Conservation (phyloP, 2,797 vertebrate genomes). For the Myotis vivesi region DNA sequence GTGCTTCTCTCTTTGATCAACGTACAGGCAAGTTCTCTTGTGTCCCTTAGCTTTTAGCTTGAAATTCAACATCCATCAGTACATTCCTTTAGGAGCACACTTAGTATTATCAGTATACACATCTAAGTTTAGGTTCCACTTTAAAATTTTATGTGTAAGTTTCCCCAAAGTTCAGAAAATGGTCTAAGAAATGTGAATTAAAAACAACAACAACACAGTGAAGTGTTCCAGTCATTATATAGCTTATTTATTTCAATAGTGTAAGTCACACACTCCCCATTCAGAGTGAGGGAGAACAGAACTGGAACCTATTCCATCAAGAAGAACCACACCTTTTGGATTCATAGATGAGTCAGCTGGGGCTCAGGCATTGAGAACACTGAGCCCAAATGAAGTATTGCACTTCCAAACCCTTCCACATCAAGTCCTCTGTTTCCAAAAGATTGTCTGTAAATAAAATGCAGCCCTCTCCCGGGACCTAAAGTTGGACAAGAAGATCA, state of each 20-base stretch:
- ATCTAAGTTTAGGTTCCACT: background rate
- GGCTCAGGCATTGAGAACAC: background rate
- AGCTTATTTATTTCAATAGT: background rate
- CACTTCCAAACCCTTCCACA: background rate
- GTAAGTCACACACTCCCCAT: background rate
- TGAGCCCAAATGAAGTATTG: background rate
- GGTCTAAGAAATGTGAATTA: slow-evolving; percentile 6
- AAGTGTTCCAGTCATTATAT: background rate
- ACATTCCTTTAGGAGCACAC: background rate
- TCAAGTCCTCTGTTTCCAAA: background rate
- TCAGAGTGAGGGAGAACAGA: background rate
- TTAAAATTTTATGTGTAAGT: background rate
- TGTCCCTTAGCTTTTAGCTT: background rate
- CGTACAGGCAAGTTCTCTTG: background rate
- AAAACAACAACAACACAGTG: background rate
- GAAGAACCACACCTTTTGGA: background rate
- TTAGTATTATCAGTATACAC: background rate
- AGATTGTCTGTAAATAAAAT: slow-evolving; percentile 1
- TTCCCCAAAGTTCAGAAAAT: slow-evolving; percentile 16
- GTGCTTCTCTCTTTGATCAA: background rate
- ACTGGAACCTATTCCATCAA: background rate
- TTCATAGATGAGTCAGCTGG: background rate
- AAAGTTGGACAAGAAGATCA: background rate
- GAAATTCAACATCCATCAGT: background rate
- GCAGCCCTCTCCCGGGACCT: background rate